A percentile compares a stretch with the other conserved stretches of the same genome.
phyloP scores from a whole-genome alignment of 1,140 invertebrate species.

The Drosophila bifasciata region DNA sequence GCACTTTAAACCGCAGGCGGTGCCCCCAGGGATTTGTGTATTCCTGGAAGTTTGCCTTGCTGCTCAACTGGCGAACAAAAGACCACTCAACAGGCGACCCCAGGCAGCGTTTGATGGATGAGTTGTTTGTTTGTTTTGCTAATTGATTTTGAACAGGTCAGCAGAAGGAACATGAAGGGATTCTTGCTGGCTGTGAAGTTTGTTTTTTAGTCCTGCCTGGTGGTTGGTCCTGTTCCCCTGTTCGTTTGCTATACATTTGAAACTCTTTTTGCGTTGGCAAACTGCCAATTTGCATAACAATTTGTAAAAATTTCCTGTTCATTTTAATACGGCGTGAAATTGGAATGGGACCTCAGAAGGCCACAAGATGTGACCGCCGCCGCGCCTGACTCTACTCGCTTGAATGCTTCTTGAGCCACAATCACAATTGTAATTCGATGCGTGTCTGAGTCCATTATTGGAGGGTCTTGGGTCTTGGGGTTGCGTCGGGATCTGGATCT shows the following conservation, averaged over 20 bases:
- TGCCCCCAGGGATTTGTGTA: slow-evolving; percentile 20
- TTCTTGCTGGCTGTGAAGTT: not conserved
- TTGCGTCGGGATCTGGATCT: slow-evolving; percentile 13
- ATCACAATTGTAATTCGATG: slow-evolving; percentile 48
- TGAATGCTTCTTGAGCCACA: slow-evolving; percentile 33
- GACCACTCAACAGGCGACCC: not conserved
- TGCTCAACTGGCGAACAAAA: slow-evolving; percentile 40
- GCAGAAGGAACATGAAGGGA: slow-evolving; percentile 41
- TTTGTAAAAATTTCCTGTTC: slow-evolving; percentile 40
- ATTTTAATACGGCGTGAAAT: slow-evolving; percentile 72
- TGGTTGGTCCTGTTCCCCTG: slow-evolving; percentile 15
- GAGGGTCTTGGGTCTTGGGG: slow-evolving; percentile 17
- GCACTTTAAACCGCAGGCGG: slow-evolving; percentile 59
- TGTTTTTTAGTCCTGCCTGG: not conserved
- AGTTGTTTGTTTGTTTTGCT: slow-evolving; percentile 62
- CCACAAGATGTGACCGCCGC: not conserved
- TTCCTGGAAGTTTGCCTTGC: slow-evolving; percentile 46
- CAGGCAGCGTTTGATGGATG: slow-evolving; percentile 31
- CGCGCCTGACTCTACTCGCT: not conserved
- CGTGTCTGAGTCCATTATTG: slow-evolving; percentile 33
- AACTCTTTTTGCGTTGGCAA: slow-evolving; percentile 17
- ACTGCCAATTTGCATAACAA: slow-evolving; percentile 17
- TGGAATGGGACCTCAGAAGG: slow-evolving; percentile 43
- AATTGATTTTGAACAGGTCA: slow-evolving; percentile 75
- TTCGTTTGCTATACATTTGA: slow-evolving; percentile 48